Percentiles rank a stretch among this genome's conserved stretches.
These are phyloP conservation scores for Sprattus sprattus DNA, from an alignment of 2,113 vertebrate genomes.

Conservation along the genomic window DNA sequence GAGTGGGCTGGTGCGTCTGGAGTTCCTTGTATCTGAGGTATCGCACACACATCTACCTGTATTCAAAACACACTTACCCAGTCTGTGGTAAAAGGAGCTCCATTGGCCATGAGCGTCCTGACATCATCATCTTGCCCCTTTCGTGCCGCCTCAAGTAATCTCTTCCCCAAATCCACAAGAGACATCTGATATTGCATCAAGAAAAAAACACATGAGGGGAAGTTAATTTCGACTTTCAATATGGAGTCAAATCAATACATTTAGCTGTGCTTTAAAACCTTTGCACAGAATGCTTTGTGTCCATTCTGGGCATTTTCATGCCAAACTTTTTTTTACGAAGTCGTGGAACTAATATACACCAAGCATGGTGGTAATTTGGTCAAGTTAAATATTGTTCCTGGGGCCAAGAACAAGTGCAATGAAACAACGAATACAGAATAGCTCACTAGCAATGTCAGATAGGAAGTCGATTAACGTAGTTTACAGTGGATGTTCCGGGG, in stretches of 20 bases:
- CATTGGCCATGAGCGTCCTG: slow-evolving; percentile 73
- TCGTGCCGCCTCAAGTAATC: slow-evolving; percentile 75
- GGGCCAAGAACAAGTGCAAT: background rate
- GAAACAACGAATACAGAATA: background rate
- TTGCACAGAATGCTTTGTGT: background rate
- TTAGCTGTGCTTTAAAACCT: background rate
- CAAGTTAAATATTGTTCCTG: background rate
- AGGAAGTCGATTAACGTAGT: slow-evolving; percentile 21
- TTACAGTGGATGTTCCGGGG: slow-evolving; percentile 19
- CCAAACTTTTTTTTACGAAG: background rate
- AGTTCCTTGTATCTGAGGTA: too few species aligned
- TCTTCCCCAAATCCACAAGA: slow-evolving; percentile 75
- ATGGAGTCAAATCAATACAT: background rate
- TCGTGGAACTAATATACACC: background rate
- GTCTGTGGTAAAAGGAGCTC: slow-evolving; percentile 78
- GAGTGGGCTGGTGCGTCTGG: too few species aligned
- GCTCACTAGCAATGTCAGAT: slow-evolving; percentile 44
- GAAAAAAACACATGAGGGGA: background rate
- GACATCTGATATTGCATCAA: slow-evolving; percentile 69
- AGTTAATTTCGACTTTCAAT: background rate
- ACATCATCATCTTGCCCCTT: slow-evolving; percentile 77
- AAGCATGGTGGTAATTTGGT: background rate
- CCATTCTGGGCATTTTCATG: background rate
- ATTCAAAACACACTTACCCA: slow-evolving; percentile 60
- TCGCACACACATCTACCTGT: too few species aligned